These are phyloP conservation scores for Magallana ariakensis DNA, from an alignment of 1,140 invertebrate genomes.

Conservation along the genomic window DNA sequence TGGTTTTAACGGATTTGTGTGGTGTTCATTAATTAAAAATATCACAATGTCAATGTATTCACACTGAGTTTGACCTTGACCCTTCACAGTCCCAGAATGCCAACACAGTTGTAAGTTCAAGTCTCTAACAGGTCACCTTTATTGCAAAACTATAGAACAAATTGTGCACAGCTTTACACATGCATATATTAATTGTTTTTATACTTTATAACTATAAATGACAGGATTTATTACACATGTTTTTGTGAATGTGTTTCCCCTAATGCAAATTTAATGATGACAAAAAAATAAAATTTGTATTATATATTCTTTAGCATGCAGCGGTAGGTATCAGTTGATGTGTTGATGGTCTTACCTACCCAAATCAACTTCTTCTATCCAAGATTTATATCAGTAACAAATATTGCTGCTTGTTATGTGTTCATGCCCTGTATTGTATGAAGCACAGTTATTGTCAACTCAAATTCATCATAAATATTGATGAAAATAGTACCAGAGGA, in stretches of 20 bases:
- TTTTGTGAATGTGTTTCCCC: not conserved
- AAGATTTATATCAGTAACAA: not conserved
- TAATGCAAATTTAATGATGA: not conserved
- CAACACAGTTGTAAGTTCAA: conserved; percentile 25
- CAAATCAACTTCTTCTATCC: not conserved
- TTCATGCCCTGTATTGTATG: too few species aligned
- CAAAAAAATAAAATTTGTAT: not conserved
- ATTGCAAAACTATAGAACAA: conserved; percentile 23
- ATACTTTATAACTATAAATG: not conserved
- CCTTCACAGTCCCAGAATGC: conserved; percentile 29
- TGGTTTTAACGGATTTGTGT: too few species aligned
- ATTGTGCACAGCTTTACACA: conserved; percentile 26
- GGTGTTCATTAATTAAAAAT: not conserved
- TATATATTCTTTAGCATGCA: not conserved
- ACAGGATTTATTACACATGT: not conserved
- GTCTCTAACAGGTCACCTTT: conserved; percentile 2
- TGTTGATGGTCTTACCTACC: not conserved
- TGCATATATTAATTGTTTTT: not conserved
- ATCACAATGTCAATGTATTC: not conserved
- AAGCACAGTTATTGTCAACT: too few species aligned
- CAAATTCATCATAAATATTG: too few species aligned
- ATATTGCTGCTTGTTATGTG: not conserved
- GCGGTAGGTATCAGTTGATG: not conserved
- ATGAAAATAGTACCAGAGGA: too few species aligned
- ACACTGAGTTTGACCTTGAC: conserved; percentile 26